Base-by-base conservation (phyloP, 2,888 invertebrate species). In the Drosophila meridiana region DNA sequence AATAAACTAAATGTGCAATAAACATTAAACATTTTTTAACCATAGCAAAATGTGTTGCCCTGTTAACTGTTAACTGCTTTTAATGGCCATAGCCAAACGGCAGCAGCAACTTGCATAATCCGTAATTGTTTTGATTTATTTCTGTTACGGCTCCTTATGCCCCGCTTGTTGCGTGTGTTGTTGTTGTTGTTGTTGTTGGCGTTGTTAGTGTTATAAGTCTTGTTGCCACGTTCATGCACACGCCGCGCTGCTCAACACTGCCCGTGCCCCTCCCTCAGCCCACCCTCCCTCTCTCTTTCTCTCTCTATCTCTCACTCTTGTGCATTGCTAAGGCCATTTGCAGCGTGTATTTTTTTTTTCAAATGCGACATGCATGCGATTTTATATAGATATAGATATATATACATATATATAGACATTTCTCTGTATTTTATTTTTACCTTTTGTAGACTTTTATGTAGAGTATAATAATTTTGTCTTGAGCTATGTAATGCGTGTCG, bases 301-400 rank as follows among this genome's bases (percentile, higher is more conserved):
- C 48, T 32, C 52, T 26, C 66, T 20, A 11, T 7, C 53, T 36
- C 9, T 48, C 43, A 2, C 28, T 14, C 14, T 14, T 38, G 9
- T n/a, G 8, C 58, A 71, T 85, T 85, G 81, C 85, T 85, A 85
- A 85, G 86, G 66, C 71, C 66, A 59, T 73, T 82, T 89, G 69
- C 70, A 75, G 64, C 65, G 69, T 55, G 76, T 60, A 40, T 61
- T 64, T 75, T 70, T 30, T 88, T 69, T 42, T 36, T 42, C 68
- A 70, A 87, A 89, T 89, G 89, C 88, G 90, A 88, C 88, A 88
- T 88, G 90, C 85, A 85, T 86, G 90, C 88, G 65, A 87, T 85
- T 80, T 85, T 68, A 47, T 69, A 74, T 28, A 67, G n/a, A 45
- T 55, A 42, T 38, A 48, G 26, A 53, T n/a, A 36, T 45, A 45